These are phyloP conservation scores for Sphaerophoria taeniata DNA, from an alignment of 2,888 invertebrate genomes.

Conservation along the genomic window DNA sequence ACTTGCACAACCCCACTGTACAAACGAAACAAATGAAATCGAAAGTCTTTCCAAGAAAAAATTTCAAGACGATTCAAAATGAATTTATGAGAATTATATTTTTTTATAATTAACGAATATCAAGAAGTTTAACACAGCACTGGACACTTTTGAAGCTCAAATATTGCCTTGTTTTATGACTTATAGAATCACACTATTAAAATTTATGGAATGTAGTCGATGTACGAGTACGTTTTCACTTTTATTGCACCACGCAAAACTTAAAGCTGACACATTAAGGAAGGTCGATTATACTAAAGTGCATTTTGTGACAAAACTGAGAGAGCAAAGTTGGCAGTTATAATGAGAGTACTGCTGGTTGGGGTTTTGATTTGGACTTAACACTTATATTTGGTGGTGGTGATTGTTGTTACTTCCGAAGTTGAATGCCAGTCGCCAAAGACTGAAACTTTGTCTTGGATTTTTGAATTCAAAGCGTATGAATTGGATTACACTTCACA, in stretches of 20 bases:
- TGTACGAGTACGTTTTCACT: conserved; percentile 66
- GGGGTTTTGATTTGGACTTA: conserved; percentile 49
- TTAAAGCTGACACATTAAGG: not conserved
- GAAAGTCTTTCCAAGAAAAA: conserved; percentile 62
- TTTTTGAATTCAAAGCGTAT: conserved; percentile 45
- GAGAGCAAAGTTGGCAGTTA: conserved; percentile 13
- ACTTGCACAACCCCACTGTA: conserved; percentile 37
- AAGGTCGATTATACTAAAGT: conserved; percentile 15
- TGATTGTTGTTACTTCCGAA: conserved; percentile 68
- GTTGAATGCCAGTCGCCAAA: conserved; percentile 59
- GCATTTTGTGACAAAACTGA: conserved; percentile 50
- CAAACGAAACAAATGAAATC: conserved; percentile 48
- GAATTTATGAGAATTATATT: not conserved
- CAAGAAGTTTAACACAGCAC: conserved; percentile 32
- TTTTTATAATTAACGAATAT: conserved; percentile 29
- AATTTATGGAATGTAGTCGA: conserved; percentile 32
- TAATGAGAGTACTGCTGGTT: conserved; percentile 4
- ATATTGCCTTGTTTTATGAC: too few species aligned
- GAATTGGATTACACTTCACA: conserved; percentile 29
- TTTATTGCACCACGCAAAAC: conserved; percentile 37
- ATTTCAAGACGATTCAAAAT: conserved; percentile 32
- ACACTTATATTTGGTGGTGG: conserved; percentile 45
- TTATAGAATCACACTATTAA: conserved; percentile 51
- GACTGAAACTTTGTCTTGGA: conserved; percentile 63
- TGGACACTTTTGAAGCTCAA: too few species aligned